Conservation (phyloP, 2,113 vertebrate species). For the Hippotragus niger region DNA sequence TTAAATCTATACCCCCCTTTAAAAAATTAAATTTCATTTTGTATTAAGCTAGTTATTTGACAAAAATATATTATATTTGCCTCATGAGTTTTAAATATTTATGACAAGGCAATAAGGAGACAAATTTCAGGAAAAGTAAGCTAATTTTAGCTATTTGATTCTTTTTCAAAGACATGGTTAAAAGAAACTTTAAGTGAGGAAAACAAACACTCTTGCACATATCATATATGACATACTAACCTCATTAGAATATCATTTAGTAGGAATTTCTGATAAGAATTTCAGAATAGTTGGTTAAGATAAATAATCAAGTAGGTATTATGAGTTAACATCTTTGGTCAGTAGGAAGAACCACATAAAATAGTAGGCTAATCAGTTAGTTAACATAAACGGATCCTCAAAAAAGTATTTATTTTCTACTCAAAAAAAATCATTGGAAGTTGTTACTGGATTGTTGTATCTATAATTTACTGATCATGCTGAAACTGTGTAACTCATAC, state of each 20-base stretch:
- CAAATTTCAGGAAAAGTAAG: constrained; percentile 6
- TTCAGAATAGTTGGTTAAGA: neutral
- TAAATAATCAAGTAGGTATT: neutral
- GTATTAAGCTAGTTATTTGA: neutral
- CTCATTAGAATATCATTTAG: neutral
- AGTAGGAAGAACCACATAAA: neutral
- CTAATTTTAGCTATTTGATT: constrained; percentile 31
- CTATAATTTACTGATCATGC: neutral
- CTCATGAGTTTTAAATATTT: neutral
- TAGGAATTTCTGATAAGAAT: neutral
- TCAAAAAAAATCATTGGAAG: neutral
- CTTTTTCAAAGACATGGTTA: neutral
- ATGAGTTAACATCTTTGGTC: neutral
- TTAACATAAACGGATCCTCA: neutral
- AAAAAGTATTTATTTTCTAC: neutral
- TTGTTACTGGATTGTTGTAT: neutral
- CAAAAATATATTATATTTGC: neutral
- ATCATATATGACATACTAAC: neutral
- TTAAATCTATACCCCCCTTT: neutral
- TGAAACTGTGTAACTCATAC: neutral
- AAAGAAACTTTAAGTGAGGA: neutral
- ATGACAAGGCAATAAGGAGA: constrained; percentile 9
- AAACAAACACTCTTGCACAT: neutral
- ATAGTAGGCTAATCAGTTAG: neutral
- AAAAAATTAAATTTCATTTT: neutral